Evolutionary conservation across 2,797 vertebrate genomes (phyloP), one percentile per base, ranked within the genome.

Genomic region (Pseudomugil tenellus): DNA sequence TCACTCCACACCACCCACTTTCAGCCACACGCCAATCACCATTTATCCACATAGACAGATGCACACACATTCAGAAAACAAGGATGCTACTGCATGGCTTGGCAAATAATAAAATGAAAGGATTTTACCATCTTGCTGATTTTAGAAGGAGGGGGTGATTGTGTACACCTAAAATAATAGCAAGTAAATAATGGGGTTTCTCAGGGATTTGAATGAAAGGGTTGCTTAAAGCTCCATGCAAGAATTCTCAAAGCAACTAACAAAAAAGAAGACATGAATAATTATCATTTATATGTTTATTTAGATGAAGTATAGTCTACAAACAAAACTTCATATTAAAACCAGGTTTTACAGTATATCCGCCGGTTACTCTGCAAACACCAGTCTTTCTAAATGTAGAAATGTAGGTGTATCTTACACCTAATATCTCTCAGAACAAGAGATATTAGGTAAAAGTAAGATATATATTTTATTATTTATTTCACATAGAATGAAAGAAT

Each of bases 1-100:
- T 93, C 86, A 87, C 84, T 87, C 80, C 76, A 86, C 84, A 89
- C 89, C 85, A 87, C 90, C 90, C 88, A 87, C 88, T 88, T 84
- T 80, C 81, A 89, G 72, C 89, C 83, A 63, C 84, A 91, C 75
- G 89, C 90, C 90, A 92, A 91, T 91, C 90, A 92, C 82, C 80
- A 90, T 90, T 90, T 84, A 89, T 90, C 79, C 84, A 81, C 83
- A 82, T 58, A 84, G 85, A 86, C 85, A 84, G 75, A 81, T 83
- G 77, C 77, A 85, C 80, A 79, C 82, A 80, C 76, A 82, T 28
- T 74, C 77, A 72, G 60, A 84, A 62, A 23, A 55, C 69, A 51
- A 26, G 49, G 49, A 52, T 34, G 64, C 52, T 72, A 76, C 60
- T 16, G 34, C 29, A 57, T 25, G 67, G 75, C 63, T 71, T 28